phyloP scores from a whole-genome alignment of 2,888 invertebrate species.

The Acleris literana region DNA sequence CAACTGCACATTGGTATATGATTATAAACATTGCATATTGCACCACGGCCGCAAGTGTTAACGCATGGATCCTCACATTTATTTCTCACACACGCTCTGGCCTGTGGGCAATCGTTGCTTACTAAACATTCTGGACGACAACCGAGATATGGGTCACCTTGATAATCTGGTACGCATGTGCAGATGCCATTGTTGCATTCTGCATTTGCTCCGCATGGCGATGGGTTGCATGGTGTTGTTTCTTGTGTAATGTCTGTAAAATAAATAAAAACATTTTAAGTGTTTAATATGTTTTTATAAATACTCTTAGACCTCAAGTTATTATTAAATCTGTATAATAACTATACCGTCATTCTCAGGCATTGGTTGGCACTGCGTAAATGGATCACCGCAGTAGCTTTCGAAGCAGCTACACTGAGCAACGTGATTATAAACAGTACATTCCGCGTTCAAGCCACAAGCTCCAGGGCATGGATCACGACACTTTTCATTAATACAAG shows the following conservation, averaged over 20 bases:
- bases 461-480: constrained; percentile 87
- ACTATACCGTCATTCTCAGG: constrained; percentile 66
- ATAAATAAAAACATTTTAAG: not conserved
- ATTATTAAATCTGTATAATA: constrained; percentile 7
- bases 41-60: constrained; percentile 89
- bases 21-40: constrained; percentile 88
- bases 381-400: constrained; percentile 85
- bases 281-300: too few species aligned
- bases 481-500: constrained; percentile 87
- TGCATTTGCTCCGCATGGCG: constrained; percentile 89
- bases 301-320: too few species aligned
- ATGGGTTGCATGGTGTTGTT: constrained; percentile 85
- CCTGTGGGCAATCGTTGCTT: constrained; percentile 87
- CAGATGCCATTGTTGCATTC: constrained; percentile 87
- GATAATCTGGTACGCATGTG: constrained; percentile 88
- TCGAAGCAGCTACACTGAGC: constrained; percentile 85
- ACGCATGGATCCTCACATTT: constrained; percentile 91
- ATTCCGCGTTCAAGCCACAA: constrained; percentile 84
- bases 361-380: constrained; percentile 70
- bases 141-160: constrained; percentile 90
- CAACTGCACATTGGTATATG: constrained; percentile 85
- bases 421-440: constrained; percentile 85
- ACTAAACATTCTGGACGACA: constrained; percentile 93
- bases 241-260: constrained; percentile 57
- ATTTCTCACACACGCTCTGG: constrained; percentile 87